Conservation (phyloP, 2,113 vertebrate species). For the Ifrita kowaldi region DNA sequence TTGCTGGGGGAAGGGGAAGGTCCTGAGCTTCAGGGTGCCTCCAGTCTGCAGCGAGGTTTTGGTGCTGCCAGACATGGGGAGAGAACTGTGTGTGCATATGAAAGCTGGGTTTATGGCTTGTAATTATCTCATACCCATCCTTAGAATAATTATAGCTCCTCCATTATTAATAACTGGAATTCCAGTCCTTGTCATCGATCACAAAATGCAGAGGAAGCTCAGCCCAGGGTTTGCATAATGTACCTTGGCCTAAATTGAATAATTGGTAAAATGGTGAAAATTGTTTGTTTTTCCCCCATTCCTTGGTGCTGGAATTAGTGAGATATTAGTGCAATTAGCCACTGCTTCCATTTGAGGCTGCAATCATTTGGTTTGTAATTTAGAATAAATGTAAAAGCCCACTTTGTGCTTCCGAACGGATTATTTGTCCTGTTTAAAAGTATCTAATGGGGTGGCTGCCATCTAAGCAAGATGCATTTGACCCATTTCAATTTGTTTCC, state of each 20-base stretch:
- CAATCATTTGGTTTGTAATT: slow-evolving; percentile 68
- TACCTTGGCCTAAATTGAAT: slow-evolving; percentile 46
- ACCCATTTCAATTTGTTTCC: slow-evolving; percentile 69
- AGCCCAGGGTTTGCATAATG: slow-evolving; percentile 18
- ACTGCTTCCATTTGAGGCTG: slow-evolving; percentile 64
- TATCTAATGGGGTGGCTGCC: slow-evolving; percentile 65
- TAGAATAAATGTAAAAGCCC: slow-evolving; percentile 70
- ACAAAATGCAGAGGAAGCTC: slow-evolving; percentile 43
- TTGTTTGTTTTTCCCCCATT: neutral
- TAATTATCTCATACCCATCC: slow-evolving; percentile 70
- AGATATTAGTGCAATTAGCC: slow-evolving; percentile 74
- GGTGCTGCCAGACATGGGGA: neutral
- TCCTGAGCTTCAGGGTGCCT: neutral
- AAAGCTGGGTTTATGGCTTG: slow-evolving; percentile 68
- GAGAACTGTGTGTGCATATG: neutral
- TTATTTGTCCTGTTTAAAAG: slow-evolving; percentile 73
- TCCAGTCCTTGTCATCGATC: slow-evolving; percentile 45
- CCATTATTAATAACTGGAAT: slow-evolving; percentile 72
- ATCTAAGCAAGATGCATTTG: slow-evolving; percentile 50
- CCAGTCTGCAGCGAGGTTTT: neutral
- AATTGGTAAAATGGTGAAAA: slow-evolving; percentile 51
- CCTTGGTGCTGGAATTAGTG: slow-evolving; percentile 64
- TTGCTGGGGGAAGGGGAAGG: neutral
- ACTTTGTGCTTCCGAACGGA: slow-evolving; percentile 50
- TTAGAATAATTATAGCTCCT: slow-evolving; percentile 67